Conservation (phyloP, 2,888 invertebrate species). For the Byasa hedistus region DNA sequence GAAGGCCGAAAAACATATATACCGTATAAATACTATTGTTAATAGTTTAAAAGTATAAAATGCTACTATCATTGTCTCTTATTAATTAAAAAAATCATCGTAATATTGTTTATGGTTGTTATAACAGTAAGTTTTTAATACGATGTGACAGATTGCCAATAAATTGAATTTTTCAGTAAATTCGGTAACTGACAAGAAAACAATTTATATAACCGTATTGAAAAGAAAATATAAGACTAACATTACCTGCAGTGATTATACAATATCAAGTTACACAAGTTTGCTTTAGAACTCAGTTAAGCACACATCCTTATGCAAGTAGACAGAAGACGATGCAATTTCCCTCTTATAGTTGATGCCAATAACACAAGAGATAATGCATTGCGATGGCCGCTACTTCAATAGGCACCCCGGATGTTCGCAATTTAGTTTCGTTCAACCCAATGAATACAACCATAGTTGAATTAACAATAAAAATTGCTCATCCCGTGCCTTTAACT, state of each 20-base stretch:
- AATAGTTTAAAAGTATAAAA: neutral
- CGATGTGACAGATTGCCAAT: neutral
- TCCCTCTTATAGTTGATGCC: slow-evolving; percentile 57
- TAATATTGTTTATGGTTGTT: too few relatives aligned
- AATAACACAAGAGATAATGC: slow-evolving; percentile 51
- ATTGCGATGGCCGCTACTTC: slow-evolving; percentile 55
- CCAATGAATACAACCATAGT: slow-evolving; percentile 71
- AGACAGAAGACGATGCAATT: slow-evolving; percentile 56
- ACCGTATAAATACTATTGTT: neutral
- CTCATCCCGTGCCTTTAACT: slow-evolving; percentile 62
- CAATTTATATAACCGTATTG: neutral
- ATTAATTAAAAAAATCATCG: too few relatives aligned
- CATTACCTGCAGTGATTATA: slow-evolving; percentile 11
- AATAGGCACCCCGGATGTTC: slow-evolving; percentile 77
- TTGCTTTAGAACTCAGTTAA: slow-evolving; percentile 33
- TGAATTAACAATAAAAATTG: slow-evolving; percentile 76
- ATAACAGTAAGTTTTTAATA: neutral
- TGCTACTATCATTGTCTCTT: neutral
- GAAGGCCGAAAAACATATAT: slow-evolving; percentile 32
- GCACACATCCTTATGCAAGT: slow-evolving; percentile 49
- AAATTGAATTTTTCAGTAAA: neutral
- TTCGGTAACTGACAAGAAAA: neutral
- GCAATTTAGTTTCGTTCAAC: slow-evolving; percentile 74
- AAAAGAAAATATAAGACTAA: slow-evolving; percentile 11
- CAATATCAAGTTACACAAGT: slow-evolving; percentile 30